Percentiles rank a stretch among this genome's conserved stretches.
These are phyloP conservation scores for Xiphias gladius DNA, from an alignment of 2,113 vertebrate species.

Conservation along the genomic window DNA sequence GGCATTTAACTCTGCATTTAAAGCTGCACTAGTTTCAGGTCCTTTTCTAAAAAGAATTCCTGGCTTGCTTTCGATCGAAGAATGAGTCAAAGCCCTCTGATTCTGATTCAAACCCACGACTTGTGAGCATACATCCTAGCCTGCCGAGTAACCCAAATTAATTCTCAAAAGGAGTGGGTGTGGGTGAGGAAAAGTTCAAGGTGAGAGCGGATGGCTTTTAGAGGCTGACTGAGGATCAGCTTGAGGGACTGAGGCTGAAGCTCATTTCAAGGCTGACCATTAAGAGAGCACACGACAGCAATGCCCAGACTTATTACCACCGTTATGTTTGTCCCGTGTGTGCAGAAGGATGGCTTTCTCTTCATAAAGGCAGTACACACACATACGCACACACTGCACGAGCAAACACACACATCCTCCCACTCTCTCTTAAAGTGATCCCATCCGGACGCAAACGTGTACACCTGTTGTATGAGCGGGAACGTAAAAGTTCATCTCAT, in stretches of 20 bases:
- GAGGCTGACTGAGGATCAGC: slow-evolving; percentile 58
- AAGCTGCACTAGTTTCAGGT: neutral
- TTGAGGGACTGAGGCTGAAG: slow-evolving; percentile 38
- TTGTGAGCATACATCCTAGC: slow-evolving; percentile 16
- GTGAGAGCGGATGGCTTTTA: slow-evolving; percentile 44
- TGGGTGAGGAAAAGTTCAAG: slow-evolving; percentile 66
- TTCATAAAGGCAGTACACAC: slow-evolving; percentile 42
- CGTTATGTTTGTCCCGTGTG: slow-evolving; percentile 62
- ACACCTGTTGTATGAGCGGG: slow-evolving; percentile 26
- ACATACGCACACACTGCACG: neutral
- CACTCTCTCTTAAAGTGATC: slow-evolving; percentile 12
- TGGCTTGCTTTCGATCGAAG: neutral
- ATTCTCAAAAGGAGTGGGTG: slow-evolving; percentile 41
- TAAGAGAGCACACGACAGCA: slow-evolving; percentile 57
- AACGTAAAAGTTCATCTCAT: slow-evolving; percentile 1
- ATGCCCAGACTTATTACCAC: slow-evolving; percentile 69
- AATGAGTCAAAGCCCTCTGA: slow-evolving; percentile 36
- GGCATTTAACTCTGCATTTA: neutral
- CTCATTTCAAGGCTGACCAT: slow-evolving; percentile 71
- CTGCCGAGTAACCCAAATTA: slow-evolving; percentile 41
- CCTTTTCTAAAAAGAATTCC: neutral
- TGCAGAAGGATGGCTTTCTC: slow-evolving; percentile 48
- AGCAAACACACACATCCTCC: slow-evolving; percentile 21
- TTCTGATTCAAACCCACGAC: slow-evolving; percentile 45
- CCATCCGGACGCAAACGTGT: slow-evolving; percentile 9